Conservation (phyloP, 2,797 vertebrate genomes). For the Falco cherrug region DNA sequence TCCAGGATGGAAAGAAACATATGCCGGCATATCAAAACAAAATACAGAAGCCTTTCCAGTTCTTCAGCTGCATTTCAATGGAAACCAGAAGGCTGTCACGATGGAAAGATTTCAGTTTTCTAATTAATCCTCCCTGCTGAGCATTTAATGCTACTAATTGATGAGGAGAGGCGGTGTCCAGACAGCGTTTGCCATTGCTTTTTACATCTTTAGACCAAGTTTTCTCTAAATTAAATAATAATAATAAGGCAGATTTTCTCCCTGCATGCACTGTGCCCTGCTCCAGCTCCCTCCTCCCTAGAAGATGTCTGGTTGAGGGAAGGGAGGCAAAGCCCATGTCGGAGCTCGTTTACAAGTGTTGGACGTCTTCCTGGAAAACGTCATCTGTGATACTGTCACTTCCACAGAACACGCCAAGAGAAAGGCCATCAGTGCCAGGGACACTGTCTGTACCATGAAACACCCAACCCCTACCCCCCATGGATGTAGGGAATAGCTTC, state of each 20-base stretch:
- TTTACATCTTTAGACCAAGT: constrained; percentile 16
- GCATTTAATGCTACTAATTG: constrained; percentile 35
- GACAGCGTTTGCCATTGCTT: background rate
- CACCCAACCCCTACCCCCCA: background rate
- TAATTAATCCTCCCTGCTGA: constrained; percentile 56
- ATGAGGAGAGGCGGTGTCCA: background rate
- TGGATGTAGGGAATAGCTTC: background rate
- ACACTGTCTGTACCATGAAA: background rate
- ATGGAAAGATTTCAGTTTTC: constrained; percentile 34
- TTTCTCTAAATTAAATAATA: background rate
- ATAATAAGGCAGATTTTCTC: background rate
- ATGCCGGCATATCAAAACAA: constrained; percentile 56
- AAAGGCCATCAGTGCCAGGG: constrained; percentile 32
- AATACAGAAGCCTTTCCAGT: constrained; percentile 49
- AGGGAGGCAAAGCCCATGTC: background rate
- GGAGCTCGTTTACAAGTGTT: constrained; percentile 12
- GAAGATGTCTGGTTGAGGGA: background rate
- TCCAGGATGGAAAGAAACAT: constrained; percentile 52
- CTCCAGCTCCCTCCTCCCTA: background rate
- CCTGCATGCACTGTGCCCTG: background rate
- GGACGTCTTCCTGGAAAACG: constrained; percentile 41
- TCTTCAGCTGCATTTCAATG: constrained; percentile 18
- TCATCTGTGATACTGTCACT: constrained; percentile 40
- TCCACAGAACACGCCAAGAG: constrained; percentile 39
- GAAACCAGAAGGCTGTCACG: constrained; percentile 42